A percentile compares a stretch with the other conserved stretches of the same genome.
Conservation (phyloP, 2,888 invertebrate genomes). For the Dromius quadrimaculatus region DNA sequence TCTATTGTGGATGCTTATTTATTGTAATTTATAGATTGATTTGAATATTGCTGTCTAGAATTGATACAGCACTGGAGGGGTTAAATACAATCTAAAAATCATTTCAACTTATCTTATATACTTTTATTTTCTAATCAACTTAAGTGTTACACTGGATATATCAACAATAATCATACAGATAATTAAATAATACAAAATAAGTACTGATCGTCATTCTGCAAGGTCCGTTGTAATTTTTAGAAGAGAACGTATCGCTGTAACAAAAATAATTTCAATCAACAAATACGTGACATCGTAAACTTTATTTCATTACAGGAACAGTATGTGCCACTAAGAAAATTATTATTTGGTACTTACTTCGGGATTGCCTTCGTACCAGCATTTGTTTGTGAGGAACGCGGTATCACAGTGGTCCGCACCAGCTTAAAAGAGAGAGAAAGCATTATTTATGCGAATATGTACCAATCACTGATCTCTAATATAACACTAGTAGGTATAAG, state of each 20-base stretch:
- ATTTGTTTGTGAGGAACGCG: slow-evolving; percentile 58
- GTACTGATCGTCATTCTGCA: not conserved
- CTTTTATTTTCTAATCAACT: no score
- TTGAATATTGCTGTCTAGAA: not conserved
- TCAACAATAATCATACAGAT: slow-evolving; percentile 29
- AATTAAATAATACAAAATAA: slow-evolving; percentile 32
- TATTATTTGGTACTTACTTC: slow-evolving; percentile 53
- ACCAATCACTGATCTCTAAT: no score
- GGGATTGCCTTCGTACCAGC: slow-evolving; percentile 54
- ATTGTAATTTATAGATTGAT: no score
- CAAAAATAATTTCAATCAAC: not conserved
- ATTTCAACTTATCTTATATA: no score
- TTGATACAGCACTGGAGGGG: no score
- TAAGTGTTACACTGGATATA: slow-evolving; percentile 45
- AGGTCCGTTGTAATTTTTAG: slow-evolving; percentile 12
- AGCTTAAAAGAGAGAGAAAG: slow-evolving; percentile 54
- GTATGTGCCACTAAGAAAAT: not conserved
- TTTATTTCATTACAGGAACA: not conserved
- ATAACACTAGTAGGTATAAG: no score
- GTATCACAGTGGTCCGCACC: slow-evolving; percentile 58
- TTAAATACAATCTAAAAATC: no score
- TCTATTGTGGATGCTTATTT: no score
- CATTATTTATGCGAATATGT: slow-evolving; percentile 21
- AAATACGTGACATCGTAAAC: no score
- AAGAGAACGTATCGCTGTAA: slow-evolving; percentile 41